Base-by-base conservation (phyloP, 2,113 vertebrate species). In the Myrmecophaga tridactyla region DNA sequence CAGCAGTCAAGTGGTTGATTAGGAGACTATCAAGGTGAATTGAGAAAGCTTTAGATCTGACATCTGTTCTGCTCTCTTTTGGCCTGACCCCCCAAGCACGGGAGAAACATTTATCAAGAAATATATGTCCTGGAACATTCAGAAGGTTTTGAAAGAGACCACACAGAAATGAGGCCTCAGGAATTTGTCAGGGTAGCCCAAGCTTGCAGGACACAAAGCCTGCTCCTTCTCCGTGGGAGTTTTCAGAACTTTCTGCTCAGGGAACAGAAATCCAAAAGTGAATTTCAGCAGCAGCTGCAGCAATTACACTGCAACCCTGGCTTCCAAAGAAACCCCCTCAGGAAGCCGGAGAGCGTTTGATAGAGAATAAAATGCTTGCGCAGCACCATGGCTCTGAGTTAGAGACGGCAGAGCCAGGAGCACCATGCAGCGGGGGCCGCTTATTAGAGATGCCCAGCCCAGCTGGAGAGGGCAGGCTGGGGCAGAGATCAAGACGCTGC, bases 51-150 rank as follows among this genome's bases (percentile, higher is more conserved):
- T 96, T 86, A 92, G 85, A 92, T 88, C 92, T 78, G 31, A 96
- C 97, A 96, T 97, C 94, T 97, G 94, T 56, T 96, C 95, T 58
- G 58, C 80, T 94, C 46, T 93, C 70, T 82, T 75, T 87, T 92
- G 90, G 90, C 90, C 86, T 67, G 73, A 94, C 85, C 92, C 85
- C 92, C 85, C 92, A 95, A 95, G 85, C 56, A 36, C 62, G 29
- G 27, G 81, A 85, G 67, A 80, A 92, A 90, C 73, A 60, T 46
- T 76, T 80, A 96, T 95, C 90, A 75, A 96, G 92, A 85, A 90
- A 46, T 58, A 73, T 72, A 94, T 94, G 89, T 93, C 85, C 73
- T 91, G 88, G 78, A 88, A 89, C 95, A 75, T 92, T 75, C 69
- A 62, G 69, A 88, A 85, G 94, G 58, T 86, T 94, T 91, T 96